Evolutionary conservation across 2,797 vertebrate genomes (phyloP), one percentile per base, ranked within the genome.

Genomic region (Pyrocephalus nanus): DNA sequence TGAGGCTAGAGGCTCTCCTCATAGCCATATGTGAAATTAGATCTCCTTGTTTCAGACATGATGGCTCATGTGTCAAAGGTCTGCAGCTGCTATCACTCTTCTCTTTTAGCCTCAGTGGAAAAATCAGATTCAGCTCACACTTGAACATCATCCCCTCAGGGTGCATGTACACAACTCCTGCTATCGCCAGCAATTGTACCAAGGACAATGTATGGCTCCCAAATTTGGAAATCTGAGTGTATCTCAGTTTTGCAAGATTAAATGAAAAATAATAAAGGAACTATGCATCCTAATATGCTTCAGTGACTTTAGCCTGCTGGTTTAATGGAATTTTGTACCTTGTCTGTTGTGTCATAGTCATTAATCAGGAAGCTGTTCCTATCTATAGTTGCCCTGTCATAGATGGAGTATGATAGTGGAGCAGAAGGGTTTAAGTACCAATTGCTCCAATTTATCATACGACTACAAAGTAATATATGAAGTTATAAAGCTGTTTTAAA

Each of bases 81-180:
- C 95, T 97, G 97, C 98, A 98, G 97, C 97, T 98, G 97, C 97
- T 98, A 91, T 86, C 80, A 90, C 93, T 92, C 79, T 94, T 96
- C 96, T 95, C 88, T 92, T 92, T 96, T 43, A 92, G 83, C 67
- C 40, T 57, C 69, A 79, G 32, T 95, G 82, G 93, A 97, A 96
- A 91, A 96, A 69, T 8, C 74, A 88, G 71, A 74, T 86, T 86
- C 90, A 95, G 91, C 66, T 73, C 85, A 82, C 76, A 55, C 50
- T 61, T 48, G 29, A 26, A 21, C 36, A 40, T n/a, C 40, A 79
- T 45, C 27, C 53, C 18, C 43, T 45, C 72, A 34, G 45, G 61
- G 13, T 11, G 13, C 60, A 51, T 8, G 38, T 27, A 53, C 57
- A 67, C 54, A 77, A 20, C 36, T 75, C 32, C 77, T 51, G 29